Conservation (phyloP, 2,113 vertebrate genomes). For the Otocyon megalotis region DNA sequence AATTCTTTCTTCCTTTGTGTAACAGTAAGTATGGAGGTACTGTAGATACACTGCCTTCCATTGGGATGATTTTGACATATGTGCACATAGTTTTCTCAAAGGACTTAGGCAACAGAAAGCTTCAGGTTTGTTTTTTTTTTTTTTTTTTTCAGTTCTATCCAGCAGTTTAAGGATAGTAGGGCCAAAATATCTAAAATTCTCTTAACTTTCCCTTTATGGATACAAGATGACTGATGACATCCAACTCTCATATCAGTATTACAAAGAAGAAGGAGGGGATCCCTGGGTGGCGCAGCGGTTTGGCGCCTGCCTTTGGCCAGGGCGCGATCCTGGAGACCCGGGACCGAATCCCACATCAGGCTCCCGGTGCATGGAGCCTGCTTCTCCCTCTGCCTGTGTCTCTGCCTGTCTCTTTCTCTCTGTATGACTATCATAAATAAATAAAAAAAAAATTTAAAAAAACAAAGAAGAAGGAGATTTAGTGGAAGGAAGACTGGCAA, state of each 20-base stretch:
- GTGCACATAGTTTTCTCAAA: background rate
- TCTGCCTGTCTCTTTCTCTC: too few species aligned
- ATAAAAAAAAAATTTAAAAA: too few species aligned
- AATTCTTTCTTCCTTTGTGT: background rate
- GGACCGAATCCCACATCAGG: too few species aligned
- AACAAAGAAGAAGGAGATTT: background rate
- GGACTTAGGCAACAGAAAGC: background rate
- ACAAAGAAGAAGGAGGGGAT: background rate
- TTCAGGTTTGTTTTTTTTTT: background rate
- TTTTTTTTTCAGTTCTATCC: background rate
- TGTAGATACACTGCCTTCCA: fast-evolving
- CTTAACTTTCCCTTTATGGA: background rate
- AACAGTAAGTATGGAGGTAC: background rate
- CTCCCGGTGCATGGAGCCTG: too few species aligned
- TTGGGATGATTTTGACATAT: background rate
- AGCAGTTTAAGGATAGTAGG: background rate
- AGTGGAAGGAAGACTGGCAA: background rate
- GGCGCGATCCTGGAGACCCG: too few species aligned
- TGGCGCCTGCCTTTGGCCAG: too few species aligned
- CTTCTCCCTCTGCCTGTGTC: too few species aligned
- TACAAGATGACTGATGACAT: background rate
- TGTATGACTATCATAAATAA: too few species aligned
- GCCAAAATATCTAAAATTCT: background rate
- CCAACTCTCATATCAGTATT: background rate
- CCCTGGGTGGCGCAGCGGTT: too few species aligned